phyloP scores from a whole-genome alignment of 2,888 invertebrate genomes.

The Cheilosia impressa region DNA sequence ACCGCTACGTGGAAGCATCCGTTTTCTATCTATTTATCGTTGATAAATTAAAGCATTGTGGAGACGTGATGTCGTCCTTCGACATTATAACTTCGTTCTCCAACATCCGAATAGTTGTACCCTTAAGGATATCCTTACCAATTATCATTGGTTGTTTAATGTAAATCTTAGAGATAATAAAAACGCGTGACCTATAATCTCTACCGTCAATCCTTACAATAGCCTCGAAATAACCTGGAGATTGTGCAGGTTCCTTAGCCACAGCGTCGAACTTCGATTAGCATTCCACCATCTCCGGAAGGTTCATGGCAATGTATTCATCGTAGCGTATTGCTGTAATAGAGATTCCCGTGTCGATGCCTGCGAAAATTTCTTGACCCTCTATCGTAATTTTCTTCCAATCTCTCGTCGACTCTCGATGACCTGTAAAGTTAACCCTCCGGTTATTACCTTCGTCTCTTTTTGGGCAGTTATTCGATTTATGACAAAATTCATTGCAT shows the following conservation, averaged over 20 bases:
- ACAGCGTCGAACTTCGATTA: constrained; percentile 7
- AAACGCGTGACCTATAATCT: neutral
- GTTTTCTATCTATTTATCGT: too few relatives aligned
- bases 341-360: neutral
- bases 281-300: neutral
- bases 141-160: constrained; percentile 6
- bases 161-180: neutral
- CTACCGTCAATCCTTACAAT: neutral
- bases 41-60: neutral
- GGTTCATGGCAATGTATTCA: neutral
- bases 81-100: neutral
- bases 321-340: neutral
- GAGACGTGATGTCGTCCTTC: neutral
- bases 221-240: too few relatives aligned
- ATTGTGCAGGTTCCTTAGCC: too few relatives aligned
- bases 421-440: too few relatives aligned
- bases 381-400: neutral
- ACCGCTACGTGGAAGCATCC: too few relatives aligned
- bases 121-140: neutral
- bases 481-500: too few relatives aligned
- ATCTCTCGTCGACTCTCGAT: neutral
- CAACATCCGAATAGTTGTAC: constrained; percentile 1
- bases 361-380: neutral
- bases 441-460: neutral
- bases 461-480: too few relatives aligned